A percentile compares a stretch with the other conserved stretches of the same genome.
Conservation (phyloP, 2,888 invertebrate species). For the Acanthosoma haemorrhoidale region DNA sequence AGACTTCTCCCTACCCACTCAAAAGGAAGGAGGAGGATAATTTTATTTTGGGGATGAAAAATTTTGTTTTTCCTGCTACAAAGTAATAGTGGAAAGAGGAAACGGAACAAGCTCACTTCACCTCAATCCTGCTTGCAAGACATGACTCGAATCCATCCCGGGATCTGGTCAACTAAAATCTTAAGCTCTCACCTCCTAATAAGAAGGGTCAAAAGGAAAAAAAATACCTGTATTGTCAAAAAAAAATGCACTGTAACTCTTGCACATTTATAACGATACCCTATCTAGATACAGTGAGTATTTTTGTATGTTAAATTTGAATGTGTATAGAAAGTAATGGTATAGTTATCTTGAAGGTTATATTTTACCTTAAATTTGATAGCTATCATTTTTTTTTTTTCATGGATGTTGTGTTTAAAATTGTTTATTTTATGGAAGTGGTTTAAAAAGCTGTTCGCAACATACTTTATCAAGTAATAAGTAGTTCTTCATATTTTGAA, state of each 20-base stretch:
- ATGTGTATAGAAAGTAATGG: too few relatives aligned
- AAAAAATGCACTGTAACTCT: not conserved
- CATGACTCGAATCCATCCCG: constrained; percentile 22
- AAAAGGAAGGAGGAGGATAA: constrained; percentile 11
- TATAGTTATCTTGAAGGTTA: too few relatives aligned
- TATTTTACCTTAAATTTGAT: too few relatives aligned
- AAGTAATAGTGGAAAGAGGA: not conserved
- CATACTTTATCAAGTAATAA: too few relatives aligned
- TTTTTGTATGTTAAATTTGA: too few relatives aligned
- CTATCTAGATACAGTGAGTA: constrained; percentile 11
- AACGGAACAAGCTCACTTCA: not conserved
- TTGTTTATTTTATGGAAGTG: too few relatives aligned
- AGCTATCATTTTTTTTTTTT: too few relatives aligned
- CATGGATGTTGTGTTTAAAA: too few relatives aligned
- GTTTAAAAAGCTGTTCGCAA: too few relatives aligned
- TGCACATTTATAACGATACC: constrained; percentile 11
- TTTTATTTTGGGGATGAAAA: constrained; percentile 13
- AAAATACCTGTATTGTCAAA: constrained; percentile 5
- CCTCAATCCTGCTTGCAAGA: constrained; percentile 16
- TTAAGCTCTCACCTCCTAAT: constrained; percentile 12
- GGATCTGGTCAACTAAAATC: constrained; percentile 1
- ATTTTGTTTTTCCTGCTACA: not conserved
- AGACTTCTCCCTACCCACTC: constrained; percentile 13
- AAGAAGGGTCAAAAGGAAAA: constrained; percentile 21
- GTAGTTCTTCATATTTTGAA: too few relatives aligned